Evolutionary conservation across 2,113 vertebrate species (phyloP), one percentile per base, ranked within the genome.

Genomic region (Antennarius striatus): DNA sequence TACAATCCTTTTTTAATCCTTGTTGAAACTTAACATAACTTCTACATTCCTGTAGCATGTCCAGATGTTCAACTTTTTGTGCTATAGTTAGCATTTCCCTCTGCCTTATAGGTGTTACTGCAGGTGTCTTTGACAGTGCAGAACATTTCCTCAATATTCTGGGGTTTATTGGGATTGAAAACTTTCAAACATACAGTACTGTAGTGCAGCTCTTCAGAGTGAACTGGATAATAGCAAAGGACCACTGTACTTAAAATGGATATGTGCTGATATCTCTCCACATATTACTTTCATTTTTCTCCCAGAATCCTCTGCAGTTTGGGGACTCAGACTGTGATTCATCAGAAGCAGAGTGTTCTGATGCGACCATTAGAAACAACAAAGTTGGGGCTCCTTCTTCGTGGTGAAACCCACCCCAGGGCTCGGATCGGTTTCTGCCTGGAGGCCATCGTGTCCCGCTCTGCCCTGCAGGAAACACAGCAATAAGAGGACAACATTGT

Each of bases 321-420:
- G 94, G 93, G 68, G 95, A 96, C 75, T 98, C 95, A 0, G 98
- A 97, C 89, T 96, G 95, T 58, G 96, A 99, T 87, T 93, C 97
- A 17, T 99, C 98, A 0, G 98, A 98, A 52, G 98, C 95, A 0
- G 98, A 98, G 71, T 96, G 96, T 88, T 99, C 97, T 1, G 98
- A 99, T 70, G 93, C 95, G 89, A 99, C 98, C 0, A 95, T 99
- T 65, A 94, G 96, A 89, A 96, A 95, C 94, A 96, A 95, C 91
- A 96, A 96, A 81, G 93, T 92, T 42, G 94, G 94, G 71, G 95
- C 93, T 68, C 96, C 95, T 59, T 96, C 97, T 75, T 95, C 97
- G 32, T 98, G 97, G 98, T 99, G 94, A 96, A 77, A 70, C 63
- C 10, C 49, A 0, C 47, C 55, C n/a, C 15, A 12, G 75, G 75